Evolutionary conservation across 2,113 vertebrate species (phyloP).

Genomic region (Daboia siamensis): DNA sequence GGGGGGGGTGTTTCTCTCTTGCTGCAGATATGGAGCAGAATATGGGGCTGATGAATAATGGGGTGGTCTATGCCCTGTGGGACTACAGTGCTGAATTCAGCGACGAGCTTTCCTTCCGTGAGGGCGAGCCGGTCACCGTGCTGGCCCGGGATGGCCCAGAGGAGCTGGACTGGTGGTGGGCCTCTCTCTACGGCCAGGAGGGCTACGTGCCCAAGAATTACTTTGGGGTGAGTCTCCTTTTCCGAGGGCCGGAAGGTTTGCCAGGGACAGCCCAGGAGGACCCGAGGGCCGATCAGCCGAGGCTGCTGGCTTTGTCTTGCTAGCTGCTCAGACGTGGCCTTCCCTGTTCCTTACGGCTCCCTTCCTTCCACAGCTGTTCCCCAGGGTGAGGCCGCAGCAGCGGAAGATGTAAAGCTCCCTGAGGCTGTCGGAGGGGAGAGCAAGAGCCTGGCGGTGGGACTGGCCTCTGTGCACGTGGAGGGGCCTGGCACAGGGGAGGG

Average conservation of each 20-base stretch:
- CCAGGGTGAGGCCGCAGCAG: slow-evolving; percentile 62
- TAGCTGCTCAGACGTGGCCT: background rate
- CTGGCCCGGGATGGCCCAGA: slow-evolving; percentile 74
- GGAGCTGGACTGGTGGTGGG: slow-evolving; percentile 86
- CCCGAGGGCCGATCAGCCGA: background rate
- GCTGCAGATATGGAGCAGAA: slow-evolving; percentile 79
- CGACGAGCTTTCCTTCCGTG: slow-evolving; percentile 85
- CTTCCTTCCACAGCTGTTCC: slow-evolving; percentile 57
- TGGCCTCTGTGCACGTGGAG: fast-evolving
- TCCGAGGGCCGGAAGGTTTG: too few species aligned
- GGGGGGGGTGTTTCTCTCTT: background rate
- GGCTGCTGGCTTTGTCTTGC: background rate
- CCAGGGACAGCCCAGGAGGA: background rate
- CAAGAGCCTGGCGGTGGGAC: background rate
- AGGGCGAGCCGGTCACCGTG: slow-evolving; percentile 87
- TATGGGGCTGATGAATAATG: slow-evolving; percentile 83
- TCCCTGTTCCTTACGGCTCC: background rate
- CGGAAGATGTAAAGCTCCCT: slow-evolving; percentile 34
- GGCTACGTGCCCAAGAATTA: slow-evolving; percentile 88
- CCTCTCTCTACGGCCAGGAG: slow-evolving; percentile 81
- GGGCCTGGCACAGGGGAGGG: background rate
- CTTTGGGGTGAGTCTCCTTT: slow-evolving; percentile 78
- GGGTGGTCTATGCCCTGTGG: slow-evolving; percentile 86
- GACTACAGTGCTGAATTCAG: slow-evolving; percentile 79
- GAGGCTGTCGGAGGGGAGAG: background rate